Evolutionary conservation across 2,113 vertebrate species (phyloP).

Genomic region (Cottus gobio): DNA sequence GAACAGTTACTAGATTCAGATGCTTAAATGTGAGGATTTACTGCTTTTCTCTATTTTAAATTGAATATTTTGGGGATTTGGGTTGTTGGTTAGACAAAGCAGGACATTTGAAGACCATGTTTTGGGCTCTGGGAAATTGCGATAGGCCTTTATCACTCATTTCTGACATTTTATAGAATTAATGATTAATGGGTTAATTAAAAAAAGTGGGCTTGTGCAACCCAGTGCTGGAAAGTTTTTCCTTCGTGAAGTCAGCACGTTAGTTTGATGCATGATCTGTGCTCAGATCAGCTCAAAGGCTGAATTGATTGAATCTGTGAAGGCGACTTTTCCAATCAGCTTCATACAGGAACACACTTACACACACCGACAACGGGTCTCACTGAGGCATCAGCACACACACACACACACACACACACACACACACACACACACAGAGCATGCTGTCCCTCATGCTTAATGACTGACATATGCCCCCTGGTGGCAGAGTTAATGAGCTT

Average conservation of each 20-base stretch:
- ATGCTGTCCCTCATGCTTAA: conserved; percentile 28
- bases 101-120: too few relatives aligned
- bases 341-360: background rate
- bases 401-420: background rate
- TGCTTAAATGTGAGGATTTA: background rate
- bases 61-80: background rate
- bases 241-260: background rate
- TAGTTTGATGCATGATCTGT: background rate
- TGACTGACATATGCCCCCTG: conserved; percentile 75
- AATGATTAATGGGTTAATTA: too few relatives aligned
- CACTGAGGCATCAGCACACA: too few relatives aligned
- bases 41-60: background rate
- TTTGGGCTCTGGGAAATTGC: background rate
- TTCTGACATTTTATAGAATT: background rate
- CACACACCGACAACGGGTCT: too few relatives aligned
- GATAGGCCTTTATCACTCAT: too few relatives aligned
- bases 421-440: background rate
- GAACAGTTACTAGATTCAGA: background rate
- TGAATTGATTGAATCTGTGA: background rate
- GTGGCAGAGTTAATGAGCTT: conserved; percentile 70
- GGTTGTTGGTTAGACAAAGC: background rate
- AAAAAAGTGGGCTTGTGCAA: background rate
- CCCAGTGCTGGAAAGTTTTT: background rate
- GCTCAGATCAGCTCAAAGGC: background rate
- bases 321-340: background rate